Percentiles rank a stretch among this genome's conserved stretches.
These are phyloP conservation scores for Equus przewalskii DNA, from an alignment of 2,113 vertebrate species.

Conservation along the genomic window DNA sequence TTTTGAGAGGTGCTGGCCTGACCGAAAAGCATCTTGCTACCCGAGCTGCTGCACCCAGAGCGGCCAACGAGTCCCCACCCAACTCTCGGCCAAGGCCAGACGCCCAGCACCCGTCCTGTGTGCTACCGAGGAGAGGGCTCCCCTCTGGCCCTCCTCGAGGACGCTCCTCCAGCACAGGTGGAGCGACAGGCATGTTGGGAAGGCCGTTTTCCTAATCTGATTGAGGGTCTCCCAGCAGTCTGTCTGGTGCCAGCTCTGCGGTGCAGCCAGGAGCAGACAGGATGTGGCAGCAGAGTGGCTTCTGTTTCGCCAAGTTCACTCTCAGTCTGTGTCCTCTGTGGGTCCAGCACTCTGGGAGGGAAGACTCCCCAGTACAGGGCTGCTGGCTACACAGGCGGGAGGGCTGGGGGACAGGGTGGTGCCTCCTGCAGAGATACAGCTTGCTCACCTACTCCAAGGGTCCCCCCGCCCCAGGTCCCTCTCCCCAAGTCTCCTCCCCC, in stretches of 20 bases:
- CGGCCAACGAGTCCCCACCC: too few relatives aligned
- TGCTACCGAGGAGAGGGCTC: too few relatives aligned
- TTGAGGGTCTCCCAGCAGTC: background rate
- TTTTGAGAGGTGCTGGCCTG: background rate
- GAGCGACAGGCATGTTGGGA: background rate
- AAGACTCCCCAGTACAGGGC: fast-evolving
- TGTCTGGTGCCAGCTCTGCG: background rate
- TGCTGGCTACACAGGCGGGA: background rate
- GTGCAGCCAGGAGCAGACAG: background rate
- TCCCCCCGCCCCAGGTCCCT: too few relatives aligned
- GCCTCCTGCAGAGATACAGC: background rate
- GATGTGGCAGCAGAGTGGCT: background rate
- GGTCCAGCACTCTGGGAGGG: background rate
- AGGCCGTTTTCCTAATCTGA: background rate
- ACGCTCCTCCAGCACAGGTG: background rate
- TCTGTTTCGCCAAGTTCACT: background rate
- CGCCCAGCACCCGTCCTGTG: background rate
- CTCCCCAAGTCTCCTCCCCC: background rate
- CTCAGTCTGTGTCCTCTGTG: background rate
- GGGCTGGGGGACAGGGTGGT: fast-evolving
- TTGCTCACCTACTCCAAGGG: background rate
- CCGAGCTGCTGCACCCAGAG: background rate
- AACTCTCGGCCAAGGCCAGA: background rate
- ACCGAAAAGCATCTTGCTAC: too few relatives aligned
- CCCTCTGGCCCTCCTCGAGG: background rate